Evolutionary conservation across 53 echinoderm and acorn worm genomes (phyloP), one percentile per base, ranked within the genome.

Genomic region (Temnopleurus reevesii): DNA sequence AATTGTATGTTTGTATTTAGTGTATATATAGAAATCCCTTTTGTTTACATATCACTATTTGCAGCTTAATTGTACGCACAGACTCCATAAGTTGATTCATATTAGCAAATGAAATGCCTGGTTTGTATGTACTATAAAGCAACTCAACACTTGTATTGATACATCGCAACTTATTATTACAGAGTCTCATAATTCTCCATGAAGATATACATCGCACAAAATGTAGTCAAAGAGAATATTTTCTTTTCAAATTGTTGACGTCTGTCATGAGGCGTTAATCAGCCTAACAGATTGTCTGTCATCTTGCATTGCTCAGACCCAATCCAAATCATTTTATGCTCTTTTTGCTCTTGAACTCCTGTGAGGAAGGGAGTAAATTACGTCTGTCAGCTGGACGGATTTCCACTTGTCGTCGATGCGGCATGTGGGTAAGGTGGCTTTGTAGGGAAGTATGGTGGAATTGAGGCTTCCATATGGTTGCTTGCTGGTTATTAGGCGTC

Each of bases 351-450:
- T 55, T 83, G 83, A n/a, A 53, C 54, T 36, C 18, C 7, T 15
- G 2, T 10, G 38, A 83, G 83, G 83, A 83, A 83, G 83, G 36
- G 83, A 83, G 10, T 36, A 83, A 56, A 83, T 83, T 83, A 55
- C 56, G 53, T 83, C 83, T 83, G 55, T 83, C 83, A 55, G 47
- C 83, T 83, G 49, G 18, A 21, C 4, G 79, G 46, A 46, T 79
- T 79, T 79, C 79, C 46, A 49, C 46, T 47, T 79, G 45, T 79
- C 79, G 49, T 79, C 79, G 18, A 28, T 47, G 47, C 77, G 47
- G 77, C 77, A 46, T 47, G 17, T 79, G 79, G 49, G 79, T 28
- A 15, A 28, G 79, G 7, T 10, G 79, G 4, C 49, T 27, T 47
- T 46, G 46, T 4, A 28, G 79, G 79, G 79, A 79, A 46, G 41